A percentile compares a stretch with the other conserved stretches of the same genome.
These are phyloP conservation scores for Himalopsyche anomala DNA, from an alignment of 2,888 invertebrate genomes.

Conservation along the genomic window DNA sequence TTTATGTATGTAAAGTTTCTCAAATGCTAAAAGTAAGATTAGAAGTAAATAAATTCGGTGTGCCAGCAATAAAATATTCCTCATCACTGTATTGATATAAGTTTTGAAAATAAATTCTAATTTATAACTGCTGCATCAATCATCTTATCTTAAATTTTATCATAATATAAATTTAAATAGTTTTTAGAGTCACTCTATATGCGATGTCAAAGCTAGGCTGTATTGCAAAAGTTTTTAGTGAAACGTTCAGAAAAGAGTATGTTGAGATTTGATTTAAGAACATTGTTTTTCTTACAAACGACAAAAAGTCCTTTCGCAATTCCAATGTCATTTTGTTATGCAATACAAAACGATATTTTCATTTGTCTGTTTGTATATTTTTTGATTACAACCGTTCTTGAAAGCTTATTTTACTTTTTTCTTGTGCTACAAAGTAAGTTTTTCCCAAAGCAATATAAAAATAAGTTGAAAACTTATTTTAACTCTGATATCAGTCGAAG, in stretches of 20 bases:
- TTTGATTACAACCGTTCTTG: slow-evolving; percentile 50
- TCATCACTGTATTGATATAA: too few species aligned
- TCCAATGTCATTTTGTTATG: slow-evolving; percentile 1
- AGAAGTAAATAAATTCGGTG: too few species aligned
- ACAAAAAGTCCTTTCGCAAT: slow-evolving; percentile 28
- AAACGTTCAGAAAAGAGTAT: neutral
- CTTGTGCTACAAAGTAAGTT: neutral
- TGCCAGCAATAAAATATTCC: too few species aligned
- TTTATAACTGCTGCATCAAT: too few species aligned
- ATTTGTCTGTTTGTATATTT: slow-evolving; percentile 51
- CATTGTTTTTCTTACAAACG: slow-evolving; percentile 31
- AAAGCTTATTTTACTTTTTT: neutral
- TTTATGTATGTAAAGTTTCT: too few species aligned
- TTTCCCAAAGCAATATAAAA: neutral
- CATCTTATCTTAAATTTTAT: too few species aligned
- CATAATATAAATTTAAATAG: too few species aligned
- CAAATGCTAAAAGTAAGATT: too few species aligned
- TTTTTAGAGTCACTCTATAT: neutral
- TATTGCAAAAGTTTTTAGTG: slow-evolving; percentile 26
- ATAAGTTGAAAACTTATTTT: neutral
- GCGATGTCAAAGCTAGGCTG: slow-evolving; percentile 47
- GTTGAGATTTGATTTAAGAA: slow-evolving; percentile 49
- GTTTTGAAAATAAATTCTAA: too few species aligned
- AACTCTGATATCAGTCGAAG: neutral
- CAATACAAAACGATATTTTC: slow-evolving; percentile 54